Evolutionary conservation across 2,113 vertebrate species (phyloP).

Genomic region (Urocitellus parryii): DNA sequence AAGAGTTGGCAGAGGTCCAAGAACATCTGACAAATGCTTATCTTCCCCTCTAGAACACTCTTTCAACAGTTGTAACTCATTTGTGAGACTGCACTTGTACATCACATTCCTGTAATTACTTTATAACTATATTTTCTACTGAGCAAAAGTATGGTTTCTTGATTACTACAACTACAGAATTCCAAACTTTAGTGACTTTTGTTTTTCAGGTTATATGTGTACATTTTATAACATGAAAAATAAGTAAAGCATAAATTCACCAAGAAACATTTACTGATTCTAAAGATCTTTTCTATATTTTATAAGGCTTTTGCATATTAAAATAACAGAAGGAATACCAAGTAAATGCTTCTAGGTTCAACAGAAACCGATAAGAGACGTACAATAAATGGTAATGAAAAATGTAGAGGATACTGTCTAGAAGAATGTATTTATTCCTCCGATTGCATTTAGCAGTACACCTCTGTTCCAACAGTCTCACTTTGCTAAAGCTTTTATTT

Average conservation of each 20-base stretch:
- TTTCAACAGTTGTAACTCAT: slow-evolving; percentile 42
- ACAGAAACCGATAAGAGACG: background rate
- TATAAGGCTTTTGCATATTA: slow-evolving; percentile 42
- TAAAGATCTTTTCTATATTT: slow-evolving; percentile 1
- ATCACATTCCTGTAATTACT: background rate
- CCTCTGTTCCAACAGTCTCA: background rate
- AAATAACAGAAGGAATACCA: slow-evolving; percentile 16
- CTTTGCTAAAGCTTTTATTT: slow-evolving; percentile 2
- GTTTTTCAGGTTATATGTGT: background rate
- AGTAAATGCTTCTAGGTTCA: background rate
- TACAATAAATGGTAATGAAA: background rate
- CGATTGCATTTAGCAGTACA: background rate
- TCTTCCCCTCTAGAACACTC: slow-evolving; percentile 38
- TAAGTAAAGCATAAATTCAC: background rate
- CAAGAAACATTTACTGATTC: slow-evolving; percentile 4
- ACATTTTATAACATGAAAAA: slow-evolving; percentile 38
- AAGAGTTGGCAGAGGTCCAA: slow-evolving; percentile 11
- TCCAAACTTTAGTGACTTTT: background rate
- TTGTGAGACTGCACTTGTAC: background rate
- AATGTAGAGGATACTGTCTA: background rate
- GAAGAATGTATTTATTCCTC: background rate
- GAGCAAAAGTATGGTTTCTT: background rate
- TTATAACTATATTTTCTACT: background rate
- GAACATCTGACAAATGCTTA: slow-evolving; percentile 43
- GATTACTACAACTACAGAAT: background rate